phyloP scores from a whole-genome alignment of 2,797 vertebrate species.

The Pelodytes ibericus region DNA sequence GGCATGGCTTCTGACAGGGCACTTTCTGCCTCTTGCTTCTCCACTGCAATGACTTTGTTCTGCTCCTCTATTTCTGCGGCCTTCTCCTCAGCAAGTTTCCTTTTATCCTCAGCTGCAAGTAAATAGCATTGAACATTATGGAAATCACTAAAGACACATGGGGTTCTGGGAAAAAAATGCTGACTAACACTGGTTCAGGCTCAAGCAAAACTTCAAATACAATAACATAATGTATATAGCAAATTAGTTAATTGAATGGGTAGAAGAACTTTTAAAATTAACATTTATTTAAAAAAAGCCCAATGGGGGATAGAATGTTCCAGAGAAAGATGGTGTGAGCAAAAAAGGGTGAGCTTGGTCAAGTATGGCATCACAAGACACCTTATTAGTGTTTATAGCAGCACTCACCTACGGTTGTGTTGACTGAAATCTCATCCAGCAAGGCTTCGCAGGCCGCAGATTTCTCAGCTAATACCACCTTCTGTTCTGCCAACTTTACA shows the following conservation, averaged over 20 bases:
- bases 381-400: not conserved
- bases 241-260: too few relatives aligned
- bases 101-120: slow-evolving; percentile 89
- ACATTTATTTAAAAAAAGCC: too few relatives aligned
- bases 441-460: slow-evolving; percentile 84
- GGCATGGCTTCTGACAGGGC: slow-evolving; percentile 89
- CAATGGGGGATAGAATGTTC: too few relatives aligned
- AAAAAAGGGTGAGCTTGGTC: too few relatives aligned
- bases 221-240: too few relatives aligned
- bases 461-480: slow-evolving; percentile 88
- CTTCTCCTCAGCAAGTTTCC: slow-evolving; percentile 86
- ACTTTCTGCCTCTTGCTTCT: slow-evolving; percentile 88
- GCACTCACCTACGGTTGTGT: slow-evolving; percentile 82
- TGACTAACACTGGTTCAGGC: too few relatives aligned
- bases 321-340: too few relatives aligned
- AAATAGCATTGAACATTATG: not conserved
- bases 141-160: not conserved
- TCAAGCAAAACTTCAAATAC: too few relatives aligned
- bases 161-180: not conserved
- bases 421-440: slow-evolving; percentile 82
- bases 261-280: too few relatives aligned
- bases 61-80: slow-evolving; percentile 92
- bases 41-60: slow-evolving; percentile 86
- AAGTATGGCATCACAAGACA: too few relatives aligned
- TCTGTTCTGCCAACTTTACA: slow-evolving; percentile 89